Evolutionary conservation across 2,888 invertebrate genomes (phyloP).

Genomic region (Steinernema carpocapsae): DNA sequence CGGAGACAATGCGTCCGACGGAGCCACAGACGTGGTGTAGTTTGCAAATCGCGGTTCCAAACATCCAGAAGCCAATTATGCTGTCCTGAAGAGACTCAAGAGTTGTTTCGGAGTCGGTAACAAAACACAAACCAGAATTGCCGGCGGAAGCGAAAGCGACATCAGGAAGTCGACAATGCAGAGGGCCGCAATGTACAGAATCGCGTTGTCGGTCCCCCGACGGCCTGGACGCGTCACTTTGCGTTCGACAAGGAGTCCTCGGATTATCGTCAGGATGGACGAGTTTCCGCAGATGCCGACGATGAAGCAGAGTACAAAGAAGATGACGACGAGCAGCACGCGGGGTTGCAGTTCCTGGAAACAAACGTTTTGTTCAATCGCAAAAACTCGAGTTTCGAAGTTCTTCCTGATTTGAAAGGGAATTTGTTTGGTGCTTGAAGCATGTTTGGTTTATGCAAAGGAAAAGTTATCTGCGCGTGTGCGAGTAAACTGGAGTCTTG

Average conservation of each 20-base stretch:
- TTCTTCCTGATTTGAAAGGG: not conserved
- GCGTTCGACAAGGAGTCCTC: constrained; percentile 59
- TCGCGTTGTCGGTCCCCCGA: constrained; percentile 57
- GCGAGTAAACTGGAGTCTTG: too few relatives aligned
- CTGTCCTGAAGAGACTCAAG: not conserved
- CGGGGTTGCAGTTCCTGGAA: constrained; percentile 64
- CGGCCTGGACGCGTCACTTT: constrained; percentile 38
- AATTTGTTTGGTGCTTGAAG: not conserved
- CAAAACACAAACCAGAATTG: constrained; percentile 54
- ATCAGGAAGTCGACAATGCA: constrained; percentile 66
- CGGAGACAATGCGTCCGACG: constrained; percentile 64
- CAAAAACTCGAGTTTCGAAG: too few relatives aligned
- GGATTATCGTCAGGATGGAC: constrained; percentile 62
- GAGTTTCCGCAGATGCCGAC: constrained; percentile 65
- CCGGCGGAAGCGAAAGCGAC: constrained; percentile 64
- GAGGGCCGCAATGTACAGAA: constrained; percentile 63
- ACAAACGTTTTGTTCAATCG: not conserved
- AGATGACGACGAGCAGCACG: constrained; percentile 60
- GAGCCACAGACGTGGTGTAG: constrained; percentile 62
- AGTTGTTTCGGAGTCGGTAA: not conserved
- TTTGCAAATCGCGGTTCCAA: constrained; percentile 64
- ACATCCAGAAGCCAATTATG: constrained; percentile 59
- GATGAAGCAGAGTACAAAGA: constrained; percentile 63
- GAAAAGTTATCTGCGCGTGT: too few relatives aligned
- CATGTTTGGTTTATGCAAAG: not conserved